These are phyloP conservation scores for Baryphthengus martii DNA, from an alignment of 2,113 vertebrate species.

Conservation along the genomic window DNA sequence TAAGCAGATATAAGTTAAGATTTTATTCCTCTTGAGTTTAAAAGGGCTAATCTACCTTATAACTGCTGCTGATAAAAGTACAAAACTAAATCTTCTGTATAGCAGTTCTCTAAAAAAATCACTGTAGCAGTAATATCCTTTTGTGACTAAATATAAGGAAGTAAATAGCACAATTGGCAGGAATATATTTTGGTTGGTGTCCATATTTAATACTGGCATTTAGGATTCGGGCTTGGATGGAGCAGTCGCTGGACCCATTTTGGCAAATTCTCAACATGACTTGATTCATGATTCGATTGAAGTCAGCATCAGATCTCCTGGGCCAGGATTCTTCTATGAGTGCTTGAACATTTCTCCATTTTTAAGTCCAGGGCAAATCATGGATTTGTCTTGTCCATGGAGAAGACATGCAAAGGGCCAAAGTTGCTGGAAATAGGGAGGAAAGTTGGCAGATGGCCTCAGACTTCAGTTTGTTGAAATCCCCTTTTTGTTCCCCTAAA, in stretches of 20 bases:
- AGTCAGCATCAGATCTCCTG: not conserved
- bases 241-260: not conserved
- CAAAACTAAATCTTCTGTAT: not conserved
- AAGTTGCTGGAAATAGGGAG: not conserved
- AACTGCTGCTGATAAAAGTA: not conserved
- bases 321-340: not conserved
- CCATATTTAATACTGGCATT: not conserved
- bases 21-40: not conserved
- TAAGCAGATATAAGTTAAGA: not conserved
- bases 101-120: not conserved
- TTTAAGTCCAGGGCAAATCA: not conserved
- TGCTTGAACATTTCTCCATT: not conserved
- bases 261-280: not conserved
- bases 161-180: not conserved
- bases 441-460: not conserved
- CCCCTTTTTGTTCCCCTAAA: not conserved
- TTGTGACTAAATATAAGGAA: not conserved
- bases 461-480: not conserved
- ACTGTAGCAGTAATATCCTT: not conserved
- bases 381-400: not conserved
- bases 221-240: not conserved
- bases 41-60: not conserved
- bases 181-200: not conserved
- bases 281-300: not conserved
- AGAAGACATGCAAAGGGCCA: not conserved